Conservation (phyloP, 2,797 vertebrate genomes). For the Carduelis carduelis region DNA sequence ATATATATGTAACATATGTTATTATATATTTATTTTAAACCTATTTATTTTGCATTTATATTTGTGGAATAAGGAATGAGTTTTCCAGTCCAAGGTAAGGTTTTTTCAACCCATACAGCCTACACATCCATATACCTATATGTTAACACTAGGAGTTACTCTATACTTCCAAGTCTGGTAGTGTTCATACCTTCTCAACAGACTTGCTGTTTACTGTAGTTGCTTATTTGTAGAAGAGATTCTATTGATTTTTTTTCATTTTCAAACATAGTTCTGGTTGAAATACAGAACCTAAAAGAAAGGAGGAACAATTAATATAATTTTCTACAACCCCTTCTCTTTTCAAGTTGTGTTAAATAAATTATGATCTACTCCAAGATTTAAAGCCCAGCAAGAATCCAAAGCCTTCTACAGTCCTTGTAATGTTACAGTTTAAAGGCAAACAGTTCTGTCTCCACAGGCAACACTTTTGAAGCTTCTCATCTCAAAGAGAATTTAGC, state of each 20-base stretch:
- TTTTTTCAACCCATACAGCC: neutral
- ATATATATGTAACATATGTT: neutral
- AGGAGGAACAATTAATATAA: neutral
- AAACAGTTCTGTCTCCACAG: neutral
- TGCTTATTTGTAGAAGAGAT: neutral
- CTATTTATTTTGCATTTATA: neutral
- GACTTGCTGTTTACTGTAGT: neutral
- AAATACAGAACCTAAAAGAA: neutral
- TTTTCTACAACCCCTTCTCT: neutral
- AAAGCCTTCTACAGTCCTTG: neutral
- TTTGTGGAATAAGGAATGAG: neutral
- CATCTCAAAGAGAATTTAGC: neutral
- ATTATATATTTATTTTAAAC: neutral
- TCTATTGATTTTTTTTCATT: neutral
- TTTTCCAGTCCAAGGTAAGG: neutral
- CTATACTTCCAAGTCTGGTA: neutral
- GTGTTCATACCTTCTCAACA: neutral
- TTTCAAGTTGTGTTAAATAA: constrained; percentile 10
- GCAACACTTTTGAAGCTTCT: constrained; percentile 2
- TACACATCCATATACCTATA: neutral
- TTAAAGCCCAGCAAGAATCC: constrained; percentile 31
- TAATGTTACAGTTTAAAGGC: constrained; percentile 17
- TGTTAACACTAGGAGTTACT: neutral
- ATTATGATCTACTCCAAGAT: neutral
- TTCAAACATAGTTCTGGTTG: neutral